Percentiles rank a stretch among this genome's conserved stretches.
Conservation (phyloP, 1,140 invertebrate genomes). For the Medauroidea extradentata region DNA sequence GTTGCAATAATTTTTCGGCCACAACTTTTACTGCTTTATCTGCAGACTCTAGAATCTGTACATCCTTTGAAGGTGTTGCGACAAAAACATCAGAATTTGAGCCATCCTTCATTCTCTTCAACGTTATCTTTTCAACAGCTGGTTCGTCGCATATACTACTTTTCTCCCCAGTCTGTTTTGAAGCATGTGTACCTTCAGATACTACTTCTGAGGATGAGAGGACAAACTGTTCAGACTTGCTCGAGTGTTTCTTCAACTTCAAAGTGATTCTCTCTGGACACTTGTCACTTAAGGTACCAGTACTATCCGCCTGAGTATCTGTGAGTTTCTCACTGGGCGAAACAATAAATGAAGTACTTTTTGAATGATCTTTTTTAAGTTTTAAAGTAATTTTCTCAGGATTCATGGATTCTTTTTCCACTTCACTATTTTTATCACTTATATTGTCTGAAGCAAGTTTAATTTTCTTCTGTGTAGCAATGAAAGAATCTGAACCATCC, state of each 20-base stretch:
- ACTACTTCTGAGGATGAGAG: neutral
- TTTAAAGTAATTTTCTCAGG: slow-evolving; percentile 11
- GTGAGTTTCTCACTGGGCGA: neutral
- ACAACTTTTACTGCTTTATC: neutral
- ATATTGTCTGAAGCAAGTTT: neutral
- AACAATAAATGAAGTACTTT: neutral
- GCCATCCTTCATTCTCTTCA: slow-evolving; percentile 9
- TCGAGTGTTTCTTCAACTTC: slow-evolving; percentile 11
- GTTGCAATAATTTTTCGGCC: neutral
- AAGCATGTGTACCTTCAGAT: neutral
- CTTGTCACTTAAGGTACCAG: neutral
- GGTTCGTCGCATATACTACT: neutral
- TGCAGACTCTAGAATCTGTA: neutral
- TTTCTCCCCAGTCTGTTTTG: neutral
- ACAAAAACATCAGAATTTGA: neutral
- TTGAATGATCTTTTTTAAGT: slow-evolving; percentile 5
- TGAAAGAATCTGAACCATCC: neutral
- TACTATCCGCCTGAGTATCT: neutral
- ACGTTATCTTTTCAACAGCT: neutral
- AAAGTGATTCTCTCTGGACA: slow-evolving; percentile 7
- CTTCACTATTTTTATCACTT: neutral
- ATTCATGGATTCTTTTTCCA: neutral
- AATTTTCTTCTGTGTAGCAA: neutral
- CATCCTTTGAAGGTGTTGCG: neutral
- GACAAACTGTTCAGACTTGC: neutral